Base-by-base conservation (phyloP, 1,140 invertebrate species). In the Dinoponera quadriceps region DNA sequence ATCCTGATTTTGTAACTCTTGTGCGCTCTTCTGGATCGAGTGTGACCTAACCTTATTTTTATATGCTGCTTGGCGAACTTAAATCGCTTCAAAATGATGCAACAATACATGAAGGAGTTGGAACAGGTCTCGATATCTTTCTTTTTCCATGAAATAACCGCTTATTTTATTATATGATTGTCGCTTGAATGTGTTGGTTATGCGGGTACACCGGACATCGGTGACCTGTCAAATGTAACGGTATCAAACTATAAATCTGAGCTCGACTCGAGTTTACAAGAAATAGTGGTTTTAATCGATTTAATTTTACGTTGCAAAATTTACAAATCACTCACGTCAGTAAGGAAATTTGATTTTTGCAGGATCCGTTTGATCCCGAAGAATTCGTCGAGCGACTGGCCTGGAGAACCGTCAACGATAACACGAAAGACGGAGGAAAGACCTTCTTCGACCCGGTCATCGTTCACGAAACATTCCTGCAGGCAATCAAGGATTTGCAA, bases 311-410 rank as follows among this genome's bases (percentile, higher is more conserved):
- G 20, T 22, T 0, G 0, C 9, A 59, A 33, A 27, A 1, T 83
- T 73, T 44, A 38, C 1, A 27, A 54, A 80, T 18, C 63, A 25
- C 0, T 66, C 0, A 22, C 11, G 38, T 44, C 38, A 44, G 7
- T 44, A 9, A 44, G 11, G 11, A 27, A 25, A 27, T 29, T 1
- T 9, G 20, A 48, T 44, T 72, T 84, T 63, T 92, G 83, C 87
- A 98, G 98, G 98, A 99, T 92, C 98, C 98, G 0, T 99, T 99
- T 94, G 98, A 99, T 95, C 96, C 98, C 27, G 97, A 98, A 93
- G 98, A 99, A 91, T 99, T 99, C 96, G 98, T 99, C 0, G 99
- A 99, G 94, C 95, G 98, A 78, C 94, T 99, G 86, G 99, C 99
- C 78, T 99, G 98, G 97, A 96, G 98, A 91, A 98, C 98, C 51